Conservation (phyloP, 2,888 invertebrate species). For the Sisyra nigra region DNA sequence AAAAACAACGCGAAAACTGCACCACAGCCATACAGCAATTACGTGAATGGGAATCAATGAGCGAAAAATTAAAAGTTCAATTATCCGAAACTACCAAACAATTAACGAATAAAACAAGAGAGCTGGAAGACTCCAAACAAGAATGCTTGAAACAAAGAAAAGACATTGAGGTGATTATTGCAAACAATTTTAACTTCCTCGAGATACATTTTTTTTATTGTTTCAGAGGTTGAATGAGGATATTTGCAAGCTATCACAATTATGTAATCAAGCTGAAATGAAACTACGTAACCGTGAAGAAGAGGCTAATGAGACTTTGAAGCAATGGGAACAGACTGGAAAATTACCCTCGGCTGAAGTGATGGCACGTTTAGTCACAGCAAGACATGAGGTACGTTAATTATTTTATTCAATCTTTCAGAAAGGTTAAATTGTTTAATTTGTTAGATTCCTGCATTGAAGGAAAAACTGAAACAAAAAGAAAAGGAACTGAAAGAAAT, state of each 20-base stretch:
- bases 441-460: conserved; percentile 23
- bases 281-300: conserved; percentile 24
- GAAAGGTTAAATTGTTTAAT: not conserved
- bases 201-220: conserved; percentile 11
- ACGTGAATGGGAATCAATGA: conserved; percentile 37
- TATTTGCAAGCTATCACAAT: conserved; percentile 37
- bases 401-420: not conserved
- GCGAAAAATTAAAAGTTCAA: conserved; percentile 34
- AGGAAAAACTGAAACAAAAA: conserved; percentile 26
- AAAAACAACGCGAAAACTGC: conserved; percentile 25
- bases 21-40: conserved; percentile 27
- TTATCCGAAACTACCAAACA: conserved; percentile 36
- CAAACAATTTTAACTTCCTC: not conserved
- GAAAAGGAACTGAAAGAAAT: conserved; percentile 28
- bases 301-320: conserved; percentile 23
- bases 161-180: conserved; percentile 35
- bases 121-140: conserved; percentile 32
- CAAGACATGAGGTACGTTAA: conserved; percentile 23
- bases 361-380: conserved; percentile 22
- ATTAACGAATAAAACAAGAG: conserved; percentile 31
- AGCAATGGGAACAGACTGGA: conserved; percentile 26
- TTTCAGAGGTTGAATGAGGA: conserved; percentile 37
- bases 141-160: conserved; percentile 37
- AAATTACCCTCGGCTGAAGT: conserved; percentile 24
- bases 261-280: conserved; percentile 29